Evolutionary conservation across 2,113 vertebrate species (phyloP).

Genomic region (Ammodytes marinus): DNA sequence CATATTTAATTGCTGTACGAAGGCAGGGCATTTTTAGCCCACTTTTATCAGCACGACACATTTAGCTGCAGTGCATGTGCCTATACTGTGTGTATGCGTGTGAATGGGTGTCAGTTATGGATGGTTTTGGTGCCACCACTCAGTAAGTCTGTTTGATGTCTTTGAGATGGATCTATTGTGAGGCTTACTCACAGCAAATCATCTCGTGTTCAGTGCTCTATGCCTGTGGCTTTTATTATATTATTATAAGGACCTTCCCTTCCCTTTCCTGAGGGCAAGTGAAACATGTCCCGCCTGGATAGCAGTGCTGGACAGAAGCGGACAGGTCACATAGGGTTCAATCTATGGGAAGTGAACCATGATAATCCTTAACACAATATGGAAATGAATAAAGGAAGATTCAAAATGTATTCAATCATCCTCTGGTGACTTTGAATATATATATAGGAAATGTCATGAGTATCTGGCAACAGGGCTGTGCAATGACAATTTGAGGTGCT

Average conservation of each 20-base stretch:
- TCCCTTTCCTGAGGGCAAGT: neutral
- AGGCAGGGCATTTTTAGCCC: conserved; percentile 25
- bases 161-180: neutral
- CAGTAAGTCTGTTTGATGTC: neutral
- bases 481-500: too few relatives aligned
- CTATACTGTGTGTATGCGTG: neutral
- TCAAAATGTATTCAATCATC: neutral
- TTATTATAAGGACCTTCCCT: neutral
- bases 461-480: neutral
- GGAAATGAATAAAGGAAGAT: neutral
- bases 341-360: neutral
- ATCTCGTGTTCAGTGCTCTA: neutral
- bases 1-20: conserved; percentile 57
- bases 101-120: neutral
- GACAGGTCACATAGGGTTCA: neutral
- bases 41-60: conserved; percentile 5
- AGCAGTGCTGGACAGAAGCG: neutral
- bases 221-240: neutral
- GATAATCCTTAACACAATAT: neutral
- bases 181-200: neutral
- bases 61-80: neutral
- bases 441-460: neutral
- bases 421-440: neutral
- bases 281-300: neutral
- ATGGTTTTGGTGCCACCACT: neutral